A percentile compares a stretch with the other conserved stretches of the same genome.
Evolutionary conservation across 2,888 invertebrate genomes (phyloP).

Genomic region (Pristionchus japonicus): DNA sequence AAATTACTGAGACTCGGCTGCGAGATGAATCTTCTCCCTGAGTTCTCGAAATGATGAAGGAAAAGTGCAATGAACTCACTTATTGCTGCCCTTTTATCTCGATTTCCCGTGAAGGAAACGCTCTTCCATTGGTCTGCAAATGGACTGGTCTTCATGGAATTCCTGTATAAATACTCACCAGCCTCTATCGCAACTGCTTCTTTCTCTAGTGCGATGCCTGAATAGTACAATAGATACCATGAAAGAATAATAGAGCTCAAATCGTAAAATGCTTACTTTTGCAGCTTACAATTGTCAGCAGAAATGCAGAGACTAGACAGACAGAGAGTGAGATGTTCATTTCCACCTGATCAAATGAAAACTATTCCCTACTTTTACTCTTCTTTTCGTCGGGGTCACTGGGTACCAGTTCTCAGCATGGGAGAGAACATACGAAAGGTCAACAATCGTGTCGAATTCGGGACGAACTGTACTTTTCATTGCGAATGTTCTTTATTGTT

Average conservation of each 20-base stretch:
- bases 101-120: background rate
- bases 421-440: background rate
- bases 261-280: background rate
- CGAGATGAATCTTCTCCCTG: background rate
- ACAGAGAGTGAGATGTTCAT: background rate
- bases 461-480: background rate
- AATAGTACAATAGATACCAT: background rate
- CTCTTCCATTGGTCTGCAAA: conserved; percentile 23
- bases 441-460: background rate
- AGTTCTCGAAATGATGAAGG: background rate
- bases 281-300: background rate
- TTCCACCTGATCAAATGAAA: background rate
- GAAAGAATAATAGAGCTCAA: background rate
- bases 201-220: background rate
- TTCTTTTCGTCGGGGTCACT: background rate
- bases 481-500: background rate
- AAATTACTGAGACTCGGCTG: background rate
- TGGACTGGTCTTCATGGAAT: background rate
- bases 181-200: background rate
- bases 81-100: background rate
- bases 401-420: background rate
- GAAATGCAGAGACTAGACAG: background rate
- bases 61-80: background rate
- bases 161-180: background rate
- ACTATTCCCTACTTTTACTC: background rate